These are phyloP conservation scores for Telmatochromis sp. DNA, from an alignment of 2,113 vertebrate species.

Conservation along the genomic window DNA sequence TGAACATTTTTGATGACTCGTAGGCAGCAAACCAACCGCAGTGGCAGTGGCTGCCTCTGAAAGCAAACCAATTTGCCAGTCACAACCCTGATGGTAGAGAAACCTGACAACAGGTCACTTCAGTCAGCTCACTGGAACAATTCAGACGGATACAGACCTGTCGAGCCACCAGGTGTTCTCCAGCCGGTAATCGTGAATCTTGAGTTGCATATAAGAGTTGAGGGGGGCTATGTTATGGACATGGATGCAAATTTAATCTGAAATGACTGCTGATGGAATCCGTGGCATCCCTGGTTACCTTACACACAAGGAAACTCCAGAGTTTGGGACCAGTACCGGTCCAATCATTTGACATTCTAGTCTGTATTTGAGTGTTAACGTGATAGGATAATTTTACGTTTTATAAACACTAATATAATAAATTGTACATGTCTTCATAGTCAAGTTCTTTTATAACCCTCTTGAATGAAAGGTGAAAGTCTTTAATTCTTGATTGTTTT, in stretches of 20 bases:
- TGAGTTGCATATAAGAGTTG: neutral
- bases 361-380: neutral
- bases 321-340: neutral
- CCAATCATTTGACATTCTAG: neutral
- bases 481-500: neutral
- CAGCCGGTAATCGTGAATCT: neutral
- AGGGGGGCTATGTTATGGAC: neutral
- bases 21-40: neutral
- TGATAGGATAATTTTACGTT: fast-evolving
- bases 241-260: neutral
- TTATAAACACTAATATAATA: neutral
- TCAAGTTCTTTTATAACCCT: neutral
- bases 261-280: neutral
- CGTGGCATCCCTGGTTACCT: neutral
- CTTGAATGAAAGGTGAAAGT: neutral
- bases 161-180: neutral
- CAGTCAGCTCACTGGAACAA: neutral
- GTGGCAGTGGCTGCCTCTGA: neutral
- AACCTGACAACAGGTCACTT: neutral
- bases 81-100: neutral
- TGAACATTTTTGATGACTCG: neutral
- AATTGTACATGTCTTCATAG: neutral
- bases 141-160: neutral
- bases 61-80: neutral
- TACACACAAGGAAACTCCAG: neutral